Percentiles rank a stretch among this genome's conserved stretches.
These are phyloP conservation scores for Petrocephalus sullivani DNA, from an alignment of 2,797 vertebrate species.

Conservation along the genomic window DNA sequence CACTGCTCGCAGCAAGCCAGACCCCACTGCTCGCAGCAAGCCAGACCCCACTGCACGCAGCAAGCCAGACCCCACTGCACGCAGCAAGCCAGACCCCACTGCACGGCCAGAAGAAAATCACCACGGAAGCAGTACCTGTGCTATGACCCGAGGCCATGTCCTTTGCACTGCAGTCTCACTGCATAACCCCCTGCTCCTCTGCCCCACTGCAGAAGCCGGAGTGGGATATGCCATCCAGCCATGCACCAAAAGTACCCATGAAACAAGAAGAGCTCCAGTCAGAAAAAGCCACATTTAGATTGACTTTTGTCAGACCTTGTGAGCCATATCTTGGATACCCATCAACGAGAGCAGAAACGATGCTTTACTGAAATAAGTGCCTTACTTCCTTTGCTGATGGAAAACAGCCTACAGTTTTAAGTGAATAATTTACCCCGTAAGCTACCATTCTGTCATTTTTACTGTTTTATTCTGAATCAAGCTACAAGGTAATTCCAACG, in stretches of 20 bases:
- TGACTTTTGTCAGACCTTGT: background rate
- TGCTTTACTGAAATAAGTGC: background rate
- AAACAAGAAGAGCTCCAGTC: background rate
- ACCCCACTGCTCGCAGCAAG: background rate
- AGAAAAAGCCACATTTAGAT: background rate
- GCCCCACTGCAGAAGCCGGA: background rate
- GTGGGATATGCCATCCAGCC: background rate
- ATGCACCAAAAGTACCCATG: background rate
- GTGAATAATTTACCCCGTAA: background rate
- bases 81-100: background rate
- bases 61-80: background rate
- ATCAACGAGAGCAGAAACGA: background rate
- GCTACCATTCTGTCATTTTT: background rate
- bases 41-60: background rate
- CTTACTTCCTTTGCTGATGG: background rate
- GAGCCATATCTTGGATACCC: background rate
- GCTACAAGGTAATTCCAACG: background rate
- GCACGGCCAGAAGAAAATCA: background rate
- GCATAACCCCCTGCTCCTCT: background rate
- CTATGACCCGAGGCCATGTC: background rate
- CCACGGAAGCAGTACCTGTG: background rate
- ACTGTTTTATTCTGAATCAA: background rate
- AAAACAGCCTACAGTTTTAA: background rate
- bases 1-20: too few relatives aligned
- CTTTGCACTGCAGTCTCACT: background rate